Conservation (phyloP, 2,797 vertebrate species). For the Zalophus californianus region DNA sequence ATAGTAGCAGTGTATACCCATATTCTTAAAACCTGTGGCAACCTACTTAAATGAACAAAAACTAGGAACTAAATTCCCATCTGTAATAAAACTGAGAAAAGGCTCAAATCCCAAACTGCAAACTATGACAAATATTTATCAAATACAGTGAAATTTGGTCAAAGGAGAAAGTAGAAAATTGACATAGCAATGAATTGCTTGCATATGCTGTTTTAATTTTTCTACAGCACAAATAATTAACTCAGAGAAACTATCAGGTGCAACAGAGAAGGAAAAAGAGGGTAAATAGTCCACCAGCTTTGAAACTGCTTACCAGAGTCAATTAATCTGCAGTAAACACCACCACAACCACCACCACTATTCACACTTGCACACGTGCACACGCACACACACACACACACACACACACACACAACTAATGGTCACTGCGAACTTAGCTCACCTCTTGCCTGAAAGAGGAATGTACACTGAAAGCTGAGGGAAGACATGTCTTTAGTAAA, state of each 20-base stretch:
- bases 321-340: neutral
- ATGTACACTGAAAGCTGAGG: neutral
- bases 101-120: neutral
- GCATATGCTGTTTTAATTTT: neutral
- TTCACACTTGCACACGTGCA: neutral
- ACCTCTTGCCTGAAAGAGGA: neutral
- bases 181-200: neutral
- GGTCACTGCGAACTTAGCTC: neutral
- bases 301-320: neutral
- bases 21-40: neutral
- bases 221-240: neutral
- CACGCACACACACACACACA: neutral
- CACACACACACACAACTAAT: too few species aligned
- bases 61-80: neutral
- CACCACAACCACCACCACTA: too few species aligned
- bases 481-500: neutral
- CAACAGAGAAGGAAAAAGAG: neutral
- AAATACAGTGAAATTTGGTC: neutral
- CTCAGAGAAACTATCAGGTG: neutral
- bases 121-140: conserved; percentile 19
- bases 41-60: neutral
- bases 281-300: neutral
- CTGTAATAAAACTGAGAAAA: neutral
- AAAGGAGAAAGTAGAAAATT: conserved; percentile 22
- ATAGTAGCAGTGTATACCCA: neutral